A percentile compares a stretch with the other conserved stretches of the same genome.
Evolutionary conservation across 1,140 invertebrate genomes (phyloP).

Genomic region (Drosophila erecta): DNA sequence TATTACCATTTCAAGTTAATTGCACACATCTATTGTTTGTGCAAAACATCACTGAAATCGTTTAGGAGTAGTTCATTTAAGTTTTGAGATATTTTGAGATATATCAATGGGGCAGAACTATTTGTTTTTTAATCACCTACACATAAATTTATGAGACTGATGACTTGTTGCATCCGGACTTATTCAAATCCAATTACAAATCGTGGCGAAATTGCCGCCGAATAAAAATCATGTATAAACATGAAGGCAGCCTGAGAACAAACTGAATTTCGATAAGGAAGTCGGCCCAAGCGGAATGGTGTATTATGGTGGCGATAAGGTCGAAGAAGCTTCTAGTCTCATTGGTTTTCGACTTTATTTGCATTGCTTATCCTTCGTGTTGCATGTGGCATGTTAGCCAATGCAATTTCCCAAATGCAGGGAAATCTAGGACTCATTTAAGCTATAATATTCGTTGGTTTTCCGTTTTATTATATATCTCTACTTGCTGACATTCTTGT

Average conservation of each 20-base stretch:
- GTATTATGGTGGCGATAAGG: slow-evolving; percentile 5
- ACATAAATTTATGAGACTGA: too few species aligned
- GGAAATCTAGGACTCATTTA: neutral
- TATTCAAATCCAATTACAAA: slow-evolving; percentile 2
- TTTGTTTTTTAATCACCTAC: neutral
- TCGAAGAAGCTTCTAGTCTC: neutral
- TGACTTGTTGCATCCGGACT: neutral
- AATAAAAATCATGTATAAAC: slow-evolving; percentile 21
- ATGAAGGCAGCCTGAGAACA: slow-evolving; percentile 28
- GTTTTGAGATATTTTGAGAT: too few species aligned
- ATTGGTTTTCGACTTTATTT: neutral
- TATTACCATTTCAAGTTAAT: neutral
- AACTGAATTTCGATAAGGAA: slow-evolving; percentile 14
- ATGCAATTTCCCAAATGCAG: neutral
- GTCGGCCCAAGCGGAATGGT: neutral
- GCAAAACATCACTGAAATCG: neutral
- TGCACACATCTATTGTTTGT: neutral
- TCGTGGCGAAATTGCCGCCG: slow-evolving; percentile 11
- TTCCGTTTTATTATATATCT: slow-evolving; percentile 22
- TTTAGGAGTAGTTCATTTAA: neutral
- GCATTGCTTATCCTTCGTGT: neutral
- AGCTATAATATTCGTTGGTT: neutral
- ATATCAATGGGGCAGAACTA: too few species aligned
- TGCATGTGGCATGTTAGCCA: neutral
- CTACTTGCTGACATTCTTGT: slow-evolving; percentile 22